Conservation (phyloP, 64 coral and sea anemone species). For the Dendronephthya gigantea region DNA sequence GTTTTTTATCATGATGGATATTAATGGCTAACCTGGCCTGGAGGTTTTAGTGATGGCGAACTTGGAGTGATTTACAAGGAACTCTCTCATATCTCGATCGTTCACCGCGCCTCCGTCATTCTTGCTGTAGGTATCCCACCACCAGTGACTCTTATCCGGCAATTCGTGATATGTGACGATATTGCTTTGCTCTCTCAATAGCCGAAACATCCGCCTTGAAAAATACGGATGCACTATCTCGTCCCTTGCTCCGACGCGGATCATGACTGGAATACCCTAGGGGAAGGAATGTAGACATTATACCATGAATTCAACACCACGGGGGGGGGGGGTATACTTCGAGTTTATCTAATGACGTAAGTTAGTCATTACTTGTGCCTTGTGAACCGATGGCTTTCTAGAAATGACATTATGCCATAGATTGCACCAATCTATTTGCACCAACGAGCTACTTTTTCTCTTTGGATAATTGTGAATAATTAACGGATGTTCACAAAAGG, state of each 20-base stretch:
- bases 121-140: constrained; percentile 80
- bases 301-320: neutral
- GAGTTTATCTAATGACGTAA: too few species aligned
- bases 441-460: neutral
- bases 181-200: constrained; percentile 58
- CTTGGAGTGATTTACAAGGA: constrained; percentile 49
- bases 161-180: constrained; percentile 85
- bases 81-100: constrained; percentile 71
- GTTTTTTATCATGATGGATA: too few species aligned
- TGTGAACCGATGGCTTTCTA: too few species aligned
- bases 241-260: constrained; percentile 62
- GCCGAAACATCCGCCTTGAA: constrained; percentile 76
- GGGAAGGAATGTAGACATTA: neutral
- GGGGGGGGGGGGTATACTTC: too few species aligned
- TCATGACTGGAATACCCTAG: constrained; percentile 86
- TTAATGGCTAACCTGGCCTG: neutral
- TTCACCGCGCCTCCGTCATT: constrained; percentile 91
- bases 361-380: too few species aligned
- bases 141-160: constrained; percentile 80
- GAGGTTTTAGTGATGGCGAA: neutral
- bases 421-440: too few species aligned
- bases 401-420: too few species aligned
- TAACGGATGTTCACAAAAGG: too few species aligned
- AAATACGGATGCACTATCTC: constrained; percentile 80
- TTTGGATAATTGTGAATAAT: too few species aligned